phyloP scores from a whole-genome alignment of 2,888 invertebrate species.

The Timandra comae region DNA sequence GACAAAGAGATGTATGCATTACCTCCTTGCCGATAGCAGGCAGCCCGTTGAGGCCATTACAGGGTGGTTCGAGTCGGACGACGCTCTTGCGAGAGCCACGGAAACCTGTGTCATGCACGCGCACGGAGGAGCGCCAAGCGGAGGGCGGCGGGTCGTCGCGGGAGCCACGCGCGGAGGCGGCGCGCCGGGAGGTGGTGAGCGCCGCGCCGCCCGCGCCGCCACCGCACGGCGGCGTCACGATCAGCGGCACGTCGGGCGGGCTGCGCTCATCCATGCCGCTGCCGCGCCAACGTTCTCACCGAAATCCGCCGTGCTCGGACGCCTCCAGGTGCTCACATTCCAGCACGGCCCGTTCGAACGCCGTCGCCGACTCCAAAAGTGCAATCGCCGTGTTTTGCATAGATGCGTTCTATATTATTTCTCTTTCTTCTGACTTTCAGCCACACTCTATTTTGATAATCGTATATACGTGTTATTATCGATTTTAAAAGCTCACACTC shows the following conservation, averaged over 20 bases:
- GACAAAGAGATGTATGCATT: constrained; percentile 56
- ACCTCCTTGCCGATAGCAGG: constrained; percentile 77
- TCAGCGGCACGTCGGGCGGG: constrained; percentile 68
- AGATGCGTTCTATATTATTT: constrained; percentile 52
- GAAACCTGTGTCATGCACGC: constrained; percentile 79
- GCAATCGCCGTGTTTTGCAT: constrained; percentile 74
- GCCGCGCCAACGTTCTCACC: constrained; percentile 75
- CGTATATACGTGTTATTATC: constrained; percentile 32
- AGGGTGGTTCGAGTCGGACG: constrained; percentile 80
- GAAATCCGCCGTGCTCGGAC: constrained; percentile 67
- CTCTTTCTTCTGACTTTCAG: constrained; percentile 32
- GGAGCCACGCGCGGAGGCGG: constrained; percentile 59
- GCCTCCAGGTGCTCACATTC: constrained; percentile 69
- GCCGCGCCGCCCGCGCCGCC: constrained; percentile 44
- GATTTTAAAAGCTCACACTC: constrained; percentile 23
- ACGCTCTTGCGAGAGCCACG: constrained; percentile 79
- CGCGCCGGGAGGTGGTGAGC: constrained; percentile 59
- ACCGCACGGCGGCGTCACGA: constrained; percentile 59
- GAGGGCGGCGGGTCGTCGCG: constrained; percentile 62
- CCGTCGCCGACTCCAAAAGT: constrained; percentile 65
- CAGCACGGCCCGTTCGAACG: constrained; percentile 64
- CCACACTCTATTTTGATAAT: constrained; percentile 40
- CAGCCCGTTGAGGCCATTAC: constrained; percentile 78
- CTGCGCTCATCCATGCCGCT: constrained; percentile 77
- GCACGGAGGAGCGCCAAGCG: constrained; percentile 80